Conservation (phyloP, 2,888 invertebrate genomes). For the Prosopocoilus inquinatus region DNA sequence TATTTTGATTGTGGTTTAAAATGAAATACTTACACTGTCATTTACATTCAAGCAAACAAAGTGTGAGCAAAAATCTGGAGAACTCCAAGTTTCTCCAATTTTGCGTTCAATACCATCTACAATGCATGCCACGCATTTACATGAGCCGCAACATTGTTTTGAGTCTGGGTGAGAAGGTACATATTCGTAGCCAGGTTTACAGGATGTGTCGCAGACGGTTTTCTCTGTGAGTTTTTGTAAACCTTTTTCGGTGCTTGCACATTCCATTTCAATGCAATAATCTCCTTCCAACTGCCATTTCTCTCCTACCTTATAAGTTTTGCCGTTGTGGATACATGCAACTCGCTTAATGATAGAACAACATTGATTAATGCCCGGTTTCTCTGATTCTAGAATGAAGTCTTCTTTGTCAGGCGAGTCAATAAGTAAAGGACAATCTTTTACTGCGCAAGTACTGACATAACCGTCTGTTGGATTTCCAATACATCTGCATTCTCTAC, state of each 20-base stretch:
- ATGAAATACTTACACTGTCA: slow-evolving; percentile 44
- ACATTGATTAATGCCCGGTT: slow-evolving; percentile 59
- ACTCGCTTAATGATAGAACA: slow-evolving; percentile 60
- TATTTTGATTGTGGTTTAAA: not conserved
- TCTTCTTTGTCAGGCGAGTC: slow-evolving; percentile 52
- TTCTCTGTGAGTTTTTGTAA: slow-evolving; percentile 56
- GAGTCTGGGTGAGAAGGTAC: slow-evolving; percentile 40
- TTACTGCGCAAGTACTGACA: slow-evolving; percentile 52
- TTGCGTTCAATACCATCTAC: slow-evolving; percentile 50
- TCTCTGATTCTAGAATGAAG: slow-evolving; percentile 56
- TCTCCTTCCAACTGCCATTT: slow-evolving; percentile 57
- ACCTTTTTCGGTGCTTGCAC: slow-evolving; percentile 51
- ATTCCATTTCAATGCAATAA: slow-evolving; percentile 58
- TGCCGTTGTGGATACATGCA: slow-evolving; percentile 57
- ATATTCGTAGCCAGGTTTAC: slow-evolving; percentile 59
- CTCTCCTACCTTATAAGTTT: slow-evolving; percentile 55
- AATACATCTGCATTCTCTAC: slow-evolving; percentile 62
- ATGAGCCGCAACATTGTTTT: slow-evolving; percentile 63
- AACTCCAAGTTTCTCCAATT: slow-evolving; percentile 60
- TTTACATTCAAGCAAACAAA: slow-evolving; percentile 58
- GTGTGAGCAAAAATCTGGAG: slow-evolving; percentile 61
- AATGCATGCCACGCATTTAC: slow-evolving; percentile 58
- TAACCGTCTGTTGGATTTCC: slow-evolving; percentile 41
- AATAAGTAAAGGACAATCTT: slow-evolving; percentile 54
- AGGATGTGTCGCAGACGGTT: slow-evolving; percentile 55